Base-by-base conservation (phyloP, 2,113 vertebrate species). In the Carassius carassius region DNA sequence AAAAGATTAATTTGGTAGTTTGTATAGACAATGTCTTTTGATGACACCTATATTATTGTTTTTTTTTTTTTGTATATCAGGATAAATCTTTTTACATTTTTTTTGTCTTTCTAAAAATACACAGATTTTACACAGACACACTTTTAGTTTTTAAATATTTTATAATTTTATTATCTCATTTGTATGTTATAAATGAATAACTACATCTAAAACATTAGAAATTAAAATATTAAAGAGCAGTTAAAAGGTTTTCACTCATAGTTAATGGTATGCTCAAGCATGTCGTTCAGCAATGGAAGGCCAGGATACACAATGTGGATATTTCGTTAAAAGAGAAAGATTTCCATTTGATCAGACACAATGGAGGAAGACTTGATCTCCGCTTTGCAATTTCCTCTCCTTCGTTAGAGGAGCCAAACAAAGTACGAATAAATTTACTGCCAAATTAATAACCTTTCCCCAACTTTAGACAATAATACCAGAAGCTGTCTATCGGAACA, bases 401-500 rank as follows among this genome's bases (percentile, higher is more conserved):
- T 92, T 94, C 91, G 92, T 94, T 92, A 94, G 90, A 91, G 82
- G 91, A 87, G 90, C 90, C 88, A 92, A 93, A 93, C 90, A 92
- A 77, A 89, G 84, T 85, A 83, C 85, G 91, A 93, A 93, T 93
- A 91, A 82, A 93, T 94, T 94, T 94, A 90, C 91, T 93, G 92
- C 89, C 92, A 94, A 94, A 94, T 94, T 93, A 94, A 95, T 95
- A 94, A 94, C 92, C 91, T 88, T 92, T 93, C 91, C 90, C 88
- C 89, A 94, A 91, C 92, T 95, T 94, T 93, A 92, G 92, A 94
- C 93, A 94, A 92, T 92, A 94, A 93, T 90, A 90, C 90, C 90
- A 87, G 65, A 88, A 89, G 91, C 91, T 87, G 90, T 93, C 92
- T 94, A 90, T 91, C 32, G 88, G 91, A 95, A 92, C 94, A 91